A percentile compares a stretch with the other conserved stretches of the same genome.
Conservation (phyloP, 2,888 invertebrate genomes). For the Protula sp. region DNA sequence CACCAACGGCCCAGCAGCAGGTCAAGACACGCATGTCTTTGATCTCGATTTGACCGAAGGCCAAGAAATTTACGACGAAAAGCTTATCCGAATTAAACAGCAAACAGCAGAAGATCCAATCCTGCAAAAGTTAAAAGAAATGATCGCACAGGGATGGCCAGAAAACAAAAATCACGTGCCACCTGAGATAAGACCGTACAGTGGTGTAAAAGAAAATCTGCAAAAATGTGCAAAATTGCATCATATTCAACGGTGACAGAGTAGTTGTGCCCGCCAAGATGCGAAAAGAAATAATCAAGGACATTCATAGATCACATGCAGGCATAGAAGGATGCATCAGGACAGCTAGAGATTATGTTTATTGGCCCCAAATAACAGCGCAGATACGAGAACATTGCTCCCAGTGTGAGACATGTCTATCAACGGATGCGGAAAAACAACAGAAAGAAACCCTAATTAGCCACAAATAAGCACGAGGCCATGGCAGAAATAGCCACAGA, state of each 20-base stretch:
- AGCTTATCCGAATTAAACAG: background rate
- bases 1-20: background rate
- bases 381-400: background rate
- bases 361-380: slow-evolving; percentile 7
- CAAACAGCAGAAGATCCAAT: background rate
- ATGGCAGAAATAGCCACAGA: background rate
- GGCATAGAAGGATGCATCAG: slow-evolving; percentile 3
- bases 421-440: background rate
- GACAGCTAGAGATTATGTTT: slow-evolving; percentile 8
- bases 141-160: slow-evolving; percentile 9
- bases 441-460: background rate
- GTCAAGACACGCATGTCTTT: background rate
- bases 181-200: background rate
- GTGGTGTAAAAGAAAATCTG: slow-evolving; percentile 1
- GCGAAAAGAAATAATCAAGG: slow-evolving; percentile 7
- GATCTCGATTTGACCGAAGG: background rate
- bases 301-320: slow-evolving; percentile 7
- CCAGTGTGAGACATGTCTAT: background rate
- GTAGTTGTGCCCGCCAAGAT: slow-evolving; percentile 9
- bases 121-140: background rate
- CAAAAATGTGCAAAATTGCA: slow-evolving; percentile 1
- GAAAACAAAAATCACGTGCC: background rate
- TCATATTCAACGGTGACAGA: slow-evolving; percentile 7
- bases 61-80: background rate
- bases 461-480: background rate